These are phyloP conservation scores for Gila robusta DNA, from an alignment of 2,797 vertebrate species.

Conservation along the genomic window DNA sequence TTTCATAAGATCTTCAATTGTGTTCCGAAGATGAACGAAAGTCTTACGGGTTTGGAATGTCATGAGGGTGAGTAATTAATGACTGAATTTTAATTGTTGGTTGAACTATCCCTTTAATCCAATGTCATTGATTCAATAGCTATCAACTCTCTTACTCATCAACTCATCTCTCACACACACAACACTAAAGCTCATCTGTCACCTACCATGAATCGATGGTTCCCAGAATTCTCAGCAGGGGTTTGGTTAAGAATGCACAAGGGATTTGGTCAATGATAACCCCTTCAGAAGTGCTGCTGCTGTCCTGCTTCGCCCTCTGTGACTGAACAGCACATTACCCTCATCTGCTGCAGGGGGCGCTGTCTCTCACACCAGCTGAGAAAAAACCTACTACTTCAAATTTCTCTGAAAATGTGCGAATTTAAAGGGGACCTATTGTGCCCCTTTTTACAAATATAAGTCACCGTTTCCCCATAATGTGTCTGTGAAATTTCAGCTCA, in stretches of 20 bases:
- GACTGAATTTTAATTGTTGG: background rate
- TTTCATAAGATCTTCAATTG: background rate
- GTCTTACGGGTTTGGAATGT: background rate
- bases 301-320: conserved; percentile 16
- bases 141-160: background rate
- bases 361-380: background rate
- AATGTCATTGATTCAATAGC: background rate
- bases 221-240: conserved; percentile 18
- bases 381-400: background rate
- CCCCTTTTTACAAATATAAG: too few species aligned
- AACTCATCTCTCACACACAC: background rate
- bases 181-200: background rate
- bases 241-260: background rate
- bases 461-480: too few species aligned
- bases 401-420: background rate
- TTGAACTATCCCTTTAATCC: background rate
- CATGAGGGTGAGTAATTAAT: background rate
- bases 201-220: conserved; percentile 1
- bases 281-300: background rate
- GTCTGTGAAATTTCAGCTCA: too few species aligned
- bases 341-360: background rate
- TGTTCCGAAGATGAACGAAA: background rate
- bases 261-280: background rate
- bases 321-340: background rate
- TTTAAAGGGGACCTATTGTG: background rate